A percentile compares a stretch with the other conserved stretches of the same genome.
These are phyloP conservation scores for Anser brachyrhynchus DNA, from an alignment of 2,113 vertebrate species.

Conservation along the genomic window DNA sequence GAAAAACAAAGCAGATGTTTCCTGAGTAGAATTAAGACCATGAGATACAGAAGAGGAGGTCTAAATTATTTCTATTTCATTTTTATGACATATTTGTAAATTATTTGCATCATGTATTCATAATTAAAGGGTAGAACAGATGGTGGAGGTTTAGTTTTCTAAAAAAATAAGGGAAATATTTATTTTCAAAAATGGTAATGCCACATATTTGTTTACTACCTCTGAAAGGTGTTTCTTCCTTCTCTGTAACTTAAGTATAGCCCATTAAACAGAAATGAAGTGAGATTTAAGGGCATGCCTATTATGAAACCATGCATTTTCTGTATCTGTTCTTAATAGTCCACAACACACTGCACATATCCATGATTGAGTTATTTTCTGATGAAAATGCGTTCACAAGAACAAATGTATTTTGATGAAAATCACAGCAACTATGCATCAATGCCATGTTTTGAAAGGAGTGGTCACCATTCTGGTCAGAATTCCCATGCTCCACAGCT, in stretches of 20 bases:
- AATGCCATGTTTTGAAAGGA: not conserved
- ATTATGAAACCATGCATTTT: not conserved
- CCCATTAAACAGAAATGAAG: not conserved
- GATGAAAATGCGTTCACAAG: too few species aligned
- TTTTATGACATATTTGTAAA: not conserved
- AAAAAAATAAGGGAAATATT: slow-evolving; percentile 23
- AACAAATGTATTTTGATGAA: not conserved
- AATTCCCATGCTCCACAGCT: not conserved
- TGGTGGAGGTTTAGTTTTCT: not conserved
- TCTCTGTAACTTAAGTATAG: not conserved
- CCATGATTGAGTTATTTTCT: not conserved
- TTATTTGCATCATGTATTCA: slow-evolving; percentile 11
- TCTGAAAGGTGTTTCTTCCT: not conserved
- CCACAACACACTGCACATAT: not conserved
- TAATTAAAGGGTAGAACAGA: slow-evolving; percentile 31
- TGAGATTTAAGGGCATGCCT: not conserved
- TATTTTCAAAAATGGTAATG: not conserved
- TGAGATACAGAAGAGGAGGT: not conserved
- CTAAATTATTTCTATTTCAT: not conserved
- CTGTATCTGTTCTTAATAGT: not conserved
- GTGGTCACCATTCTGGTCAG: not conserved
- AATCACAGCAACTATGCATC: not conserved
- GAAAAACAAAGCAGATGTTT: not conserved
- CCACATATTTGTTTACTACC: not conserved
- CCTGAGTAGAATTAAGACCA: not conserved